Percentiles rank a stretch among this genome's conserved stretches.
phyloP scores from a whole-genome alignment of 2,113 vertebrate genomes.

The Hippocampus comes region DNA sequence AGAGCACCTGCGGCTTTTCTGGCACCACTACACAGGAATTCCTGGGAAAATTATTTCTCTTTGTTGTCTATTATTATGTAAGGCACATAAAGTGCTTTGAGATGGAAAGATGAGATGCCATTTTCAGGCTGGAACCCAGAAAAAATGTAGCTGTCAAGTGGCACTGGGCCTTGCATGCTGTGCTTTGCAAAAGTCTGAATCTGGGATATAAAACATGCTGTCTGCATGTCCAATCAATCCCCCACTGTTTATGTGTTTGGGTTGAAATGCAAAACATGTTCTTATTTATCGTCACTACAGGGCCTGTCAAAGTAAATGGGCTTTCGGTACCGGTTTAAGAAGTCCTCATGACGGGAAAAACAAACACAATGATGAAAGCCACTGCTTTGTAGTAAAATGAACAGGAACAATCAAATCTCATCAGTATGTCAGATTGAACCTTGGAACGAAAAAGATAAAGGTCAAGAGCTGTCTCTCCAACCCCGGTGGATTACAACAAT shows the following conservation, averaged over 20 bases:
- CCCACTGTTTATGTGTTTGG: not conserved
- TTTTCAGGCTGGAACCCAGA: slow-evolving; percentile 43
- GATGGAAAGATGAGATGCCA: slow-evolving; percentile 23
- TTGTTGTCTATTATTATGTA: slow-evolving; percentile 44
- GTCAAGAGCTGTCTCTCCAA: slow-evolving; percentile 15
- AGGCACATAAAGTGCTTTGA: slow-evolving; percentile 44
- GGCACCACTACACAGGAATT: slow-evolving; percentile 58
- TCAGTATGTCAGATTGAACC: slow-evolving; percentile 33
- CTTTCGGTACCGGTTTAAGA: slow-evolving; percentile 13
- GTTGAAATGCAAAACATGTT: not conserved
- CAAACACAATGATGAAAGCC: slow-evolving; percentile 8
- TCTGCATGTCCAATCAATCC: not conserved
- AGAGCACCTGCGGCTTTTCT: slow-evolving; percentile 29
- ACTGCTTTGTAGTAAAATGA: slow-evolving; percentile 3
- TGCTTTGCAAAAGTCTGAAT: slow-evolving; percentile 1
- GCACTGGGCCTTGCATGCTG: slow-evolving; percentile 25
- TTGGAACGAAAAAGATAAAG: slow-evolving; percentile 12
- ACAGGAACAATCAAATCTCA: slow-evolving; percentile 4
- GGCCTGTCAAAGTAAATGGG: slow-evolving; percentile 24
- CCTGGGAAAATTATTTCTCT: slow-evolving; percentile 45
- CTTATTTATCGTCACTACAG: slow-evolving; percentile 14
- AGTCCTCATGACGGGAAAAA: slow-evolving; percentile 20
- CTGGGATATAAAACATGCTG: not conserved
- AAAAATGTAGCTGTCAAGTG: slow-evolving; percentile 47
- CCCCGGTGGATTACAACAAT: not conserved